phyloP scores from a whole-genome alignment of 64 coral and sea anemone genomes.

The Anthopleura sola region DNA sequence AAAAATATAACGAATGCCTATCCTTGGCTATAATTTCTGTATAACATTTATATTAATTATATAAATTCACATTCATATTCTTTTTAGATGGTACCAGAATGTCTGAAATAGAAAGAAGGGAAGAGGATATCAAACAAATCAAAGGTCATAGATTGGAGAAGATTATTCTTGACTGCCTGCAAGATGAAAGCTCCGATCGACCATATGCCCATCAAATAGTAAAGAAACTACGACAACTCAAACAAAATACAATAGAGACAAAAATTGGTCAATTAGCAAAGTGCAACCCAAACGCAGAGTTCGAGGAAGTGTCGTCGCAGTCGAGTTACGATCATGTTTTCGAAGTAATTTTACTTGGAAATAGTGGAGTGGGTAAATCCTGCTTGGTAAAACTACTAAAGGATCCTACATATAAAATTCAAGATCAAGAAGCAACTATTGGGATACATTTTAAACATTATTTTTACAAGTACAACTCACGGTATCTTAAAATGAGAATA shows the following conservation, averaged over 20 bases:
- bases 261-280: no score
- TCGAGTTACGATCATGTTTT: neutral
- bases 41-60: no score
- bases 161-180: neutral
- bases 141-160: conserved; percentile 5
- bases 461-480: neutral
- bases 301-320: neutral
- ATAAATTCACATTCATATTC: no score
- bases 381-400: neutral
- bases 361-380: conserved; percentile 5
- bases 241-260: no score
- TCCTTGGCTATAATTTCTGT: no score
- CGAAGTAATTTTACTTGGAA: conserved; percentile 13
- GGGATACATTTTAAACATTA: neutral
- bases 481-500: neutral
- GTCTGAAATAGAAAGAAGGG: conserved; percentile 8
- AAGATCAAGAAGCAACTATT: neutral
- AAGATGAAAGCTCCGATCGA: neutral
- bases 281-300: neutral
- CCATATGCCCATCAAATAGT: neutral
- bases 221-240: neutral
- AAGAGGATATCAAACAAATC: conserved; percentile 16
- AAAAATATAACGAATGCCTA: no score
- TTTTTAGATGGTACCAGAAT: conserved; percentile 16
- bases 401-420: neutral